Evolutionary conservation across 2,797 vertebrate species (phyloP).

Genomic region (Enteromius afrohamiltoni): DNA sequence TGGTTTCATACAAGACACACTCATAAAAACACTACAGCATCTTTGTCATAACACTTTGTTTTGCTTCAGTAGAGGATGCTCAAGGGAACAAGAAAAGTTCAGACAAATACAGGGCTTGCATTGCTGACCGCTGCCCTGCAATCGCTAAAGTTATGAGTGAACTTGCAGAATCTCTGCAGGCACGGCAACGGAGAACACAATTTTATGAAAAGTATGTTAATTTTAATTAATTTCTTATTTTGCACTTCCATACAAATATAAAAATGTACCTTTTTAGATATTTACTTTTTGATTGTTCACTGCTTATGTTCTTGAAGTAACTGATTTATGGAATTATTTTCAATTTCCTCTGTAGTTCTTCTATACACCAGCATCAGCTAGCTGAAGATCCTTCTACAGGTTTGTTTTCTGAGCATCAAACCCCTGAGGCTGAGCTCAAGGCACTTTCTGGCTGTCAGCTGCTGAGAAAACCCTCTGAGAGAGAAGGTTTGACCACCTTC

Average conservation of each 20-base stretch:
- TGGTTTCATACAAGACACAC: not conserved
- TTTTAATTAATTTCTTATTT: not conserved
- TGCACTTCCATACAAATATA: not conserved
- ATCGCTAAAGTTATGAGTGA: slow-evolving; percentile 55
- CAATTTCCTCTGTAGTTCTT: slow-evolving; percentile 35
- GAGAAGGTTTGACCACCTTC: slow-evolving; percentile 69
- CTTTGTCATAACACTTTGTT: slow-evolving; percentile 26
- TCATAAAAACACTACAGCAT: not conserved
- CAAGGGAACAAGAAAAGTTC: slow-evolving; percentile 1
- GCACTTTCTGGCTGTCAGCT: slow-evolving; percentile 53
- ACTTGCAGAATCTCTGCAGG: slow-evolving; percentile 36
- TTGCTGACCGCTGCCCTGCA: slow-evolving; percentile 1
- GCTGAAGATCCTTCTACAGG: not conserved
- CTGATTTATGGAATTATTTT: not conserved
- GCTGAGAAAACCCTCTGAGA: slow-evolving; percentile 60
- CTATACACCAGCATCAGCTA: not conserved
- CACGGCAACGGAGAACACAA: not conserved
- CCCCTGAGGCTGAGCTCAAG: slow-evolving; percentile 25
- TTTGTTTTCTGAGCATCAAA: not conserved
- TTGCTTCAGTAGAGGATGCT: slow-evolving; percentile 35
- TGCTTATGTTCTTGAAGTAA: not conserved
- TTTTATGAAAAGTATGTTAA: slow-evolving; percentile 44
- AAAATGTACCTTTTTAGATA: not conserved
- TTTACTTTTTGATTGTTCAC: not conserved
- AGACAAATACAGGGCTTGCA: slow-evolving; percentile 10